Conservation (phyloP, 2,888 invertebrate species). For the Drosophila siamana region DNA sequence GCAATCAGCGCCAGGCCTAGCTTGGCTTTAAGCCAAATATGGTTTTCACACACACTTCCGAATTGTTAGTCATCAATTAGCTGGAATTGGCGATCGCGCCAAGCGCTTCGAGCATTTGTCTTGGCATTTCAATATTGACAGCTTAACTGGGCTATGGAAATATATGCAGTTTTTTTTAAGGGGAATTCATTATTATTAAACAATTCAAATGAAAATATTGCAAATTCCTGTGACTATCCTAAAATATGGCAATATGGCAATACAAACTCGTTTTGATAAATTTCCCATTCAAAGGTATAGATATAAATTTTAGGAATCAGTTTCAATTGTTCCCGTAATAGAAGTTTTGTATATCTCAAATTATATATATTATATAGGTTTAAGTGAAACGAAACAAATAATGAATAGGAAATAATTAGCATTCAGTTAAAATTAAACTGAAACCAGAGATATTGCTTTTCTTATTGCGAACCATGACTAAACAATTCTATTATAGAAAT, state of each 20-base stretch:
- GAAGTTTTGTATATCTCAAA: too few relatives aligned
- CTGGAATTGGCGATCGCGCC: constrained; percentile 44
- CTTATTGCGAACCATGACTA: too few relatives aligned
- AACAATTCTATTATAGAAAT: too few relatives aligned
- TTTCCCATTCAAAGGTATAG: too few relatives aligned
- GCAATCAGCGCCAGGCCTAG: constrained; percentile 13
- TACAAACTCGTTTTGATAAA: too few relatives aligned
- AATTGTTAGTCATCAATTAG: constrained; percentile 64
- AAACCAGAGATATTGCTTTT: too few relatives aligned
- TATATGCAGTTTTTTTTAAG: neutral
- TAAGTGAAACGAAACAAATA: too few relatives aligned
- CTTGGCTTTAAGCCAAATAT: constrained; percentile 53
- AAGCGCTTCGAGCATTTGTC: neutral
- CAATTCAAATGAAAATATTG: neutral
- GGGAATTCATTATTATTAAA: neutral
- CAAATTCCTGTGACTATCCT: too few relatives aligned
- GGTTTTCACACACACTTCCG: constrained; percentile 56
- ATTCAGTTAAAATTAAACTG: neutral
- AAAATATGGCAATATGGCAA: too few relatives aligned
- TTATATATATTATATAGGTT: too few relatives aligned
- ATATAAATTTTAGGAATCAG: too few relatives aligned
- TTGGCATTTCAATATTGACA: constrained; percentile 9
- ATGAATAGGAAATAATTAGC: neutral
- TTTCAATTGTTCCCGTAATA: too few relatives aligned
- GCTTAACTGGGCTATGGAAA: constrained; percentile 4